Evolutionary conservation across 2,888 invertebrate genomes (phyloP).

Genomic region (Nemapogon koenigi): DNA sequence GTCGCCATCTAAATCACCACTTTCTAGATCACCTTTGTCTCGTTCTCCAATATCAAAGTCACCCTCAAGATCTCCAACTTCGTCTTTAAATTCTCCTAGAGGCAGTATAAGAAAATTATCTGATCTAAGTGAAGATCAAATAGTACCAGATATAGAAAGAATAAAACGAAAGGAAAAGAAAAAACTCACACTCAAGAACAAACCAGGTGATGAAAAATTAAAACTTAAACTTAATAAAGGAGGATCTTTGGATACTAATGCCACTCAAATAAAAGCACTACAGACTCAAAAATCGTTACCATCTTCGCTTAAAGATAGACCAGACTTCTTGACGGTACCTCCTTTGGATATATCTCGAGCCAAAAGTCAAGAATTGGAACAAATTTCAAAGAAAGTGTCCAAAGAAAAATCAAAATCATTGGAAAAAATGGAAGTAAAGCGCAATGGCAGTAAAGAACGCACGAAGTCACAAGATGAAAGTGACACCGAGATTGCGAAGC

Average conservation of each 20-base stretch:
- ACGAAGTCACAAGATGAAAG: constrained; percentile 77
- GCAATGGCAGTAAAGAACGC: constrained; percentile 67
- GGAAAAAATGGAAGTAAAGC: constrained; percentile 68
- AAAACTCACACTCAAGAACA: constrained; percentile 48
- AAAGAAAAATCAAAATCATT: constrained; percentile 74
- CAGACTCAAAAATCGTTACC: constrained; percentile 65
- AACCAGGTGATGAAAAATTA: constrained; percentile 45
- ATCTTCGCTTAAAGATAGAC: constrained; percentile 55
- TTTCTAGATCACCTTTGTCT: constrained; percentile 51
- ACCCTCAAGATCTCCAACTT: constrained; percentile 58
- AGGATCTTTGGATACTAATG: constrained; percentile 56
- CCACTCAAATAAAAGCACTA: constrained; percentile 47
- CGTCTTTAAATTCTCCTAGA: constrained; percentile 56
- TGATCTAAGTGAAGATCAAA: constrained; percentile 58
- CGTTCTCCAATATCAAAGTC: constrained; percentile 58
- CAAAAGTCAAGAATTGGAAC: constrained; percentile 68
- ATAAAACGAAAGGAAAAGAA: constrained; percentile 57
- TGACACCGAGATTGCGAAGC: constrained; percentile 73
- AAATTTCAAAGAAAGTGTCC: constrained; percentile 51
- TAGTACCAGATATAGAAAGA: constrained; percentile 55
- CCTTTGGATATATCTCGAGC: constrained; percentile 64
- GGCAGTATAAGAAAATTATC: constrained; percentile 58
- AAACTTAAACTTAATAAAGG: constrained; percentile 54
- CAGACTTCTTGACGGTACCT: constrained; percentile 59
- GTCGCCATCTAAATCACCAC: constrained; percentile 50